Evolutionary conservation across 2,888 invertebrate species (phyloP), one percentile per base, ranked within the genome.

Genomic region (Meiosimyza platycephala): DNA sequence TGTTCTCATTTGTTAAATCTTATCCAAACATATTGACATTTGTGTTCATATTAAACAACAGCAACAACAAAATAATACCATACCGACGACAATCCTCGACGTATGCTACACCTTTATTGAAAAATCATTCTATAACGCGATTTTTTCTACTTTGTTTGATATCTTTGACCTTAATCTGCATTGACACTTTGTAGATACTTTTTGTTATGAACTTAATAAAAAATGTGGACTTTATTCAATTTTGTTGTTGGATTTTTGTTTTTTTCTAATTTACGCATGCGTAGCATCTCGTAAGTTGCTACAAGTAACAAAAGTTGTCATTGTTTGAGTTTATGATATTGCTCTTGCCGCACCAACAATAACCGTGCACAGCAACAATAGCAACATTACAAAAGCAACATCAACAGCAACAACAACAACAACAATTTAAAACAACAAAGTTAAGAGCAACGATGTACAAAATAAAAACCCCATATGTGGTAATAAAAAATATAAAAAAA

Each of bases 121-220:
- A 40, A 40, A 40, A 40, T 48, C 18, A n/a, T 18, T 55, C 55
- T 55, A 16, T 60, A 51, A 76, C 73, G 66, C 75, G 15, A 50
- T 22, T 16, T 22, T 40, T 47, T 15, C 40, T 40, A 18, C n/a
- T 15, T 66, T 57, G 54, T 75, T 59, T 73, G 83, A 82, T 82
- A 81, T 81, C 77, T 78, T 77, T 82, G 82, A 82, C 83, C 82
- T 76, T 82, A 82, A 82, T 83, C 81, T 81, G 78, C 76, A 81
- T 82, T 82, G 83, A 82, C 83, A 82, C 77, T 78, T 81, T 54
- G 65, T 71, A 57, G 75, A 52, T 70, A 60, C 60, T 47, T 65
- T 65, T 60, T 40, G 59, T 52, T 12, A 50, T 65, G 50, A 47
- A 62, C 16, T 63, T 74, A 55, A 63, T 62, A 67, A 77, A n/a